Evolutionary conservation across 2,888 invertebrate genomes (phyloP).

Genomic region (Tineola bisselliella): DNA sequence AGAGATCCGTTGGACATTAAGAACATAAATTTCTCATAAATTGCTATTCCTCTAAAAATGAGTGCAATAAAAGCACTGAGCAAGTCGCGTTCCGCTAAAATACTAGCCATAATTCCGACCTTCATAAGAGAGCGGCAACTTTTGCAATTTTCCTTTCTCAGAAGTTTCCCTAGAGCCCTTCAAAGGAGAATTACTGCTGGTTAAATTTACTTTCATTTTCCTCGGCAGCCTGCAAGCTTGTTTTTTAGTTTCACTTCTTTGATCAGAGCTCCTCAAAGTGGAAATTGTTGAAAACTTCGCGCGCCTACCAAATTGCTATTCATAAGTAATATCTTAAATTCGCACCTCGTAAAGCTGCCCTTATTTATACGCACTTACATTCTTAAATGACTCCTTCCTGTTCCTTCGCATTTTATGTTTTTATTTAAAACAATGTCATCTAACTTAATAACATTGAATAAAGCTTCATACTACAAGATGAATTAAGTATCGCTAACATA

Average conservation of each 20-base stretch:
- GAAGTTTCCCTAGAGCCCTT: constrained; percentile 44
- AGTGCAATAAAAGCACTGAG: constrained; percentile 1
- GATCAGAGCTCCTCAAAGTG: constrained; percentile 56
- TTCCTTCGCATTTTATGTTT: background rate
- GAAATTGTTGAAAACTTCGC: constrained; percentile 58
- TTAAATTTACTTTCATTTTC: constrained; percentile 63
- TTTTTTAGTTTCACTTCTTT: constrained; percentile 65
- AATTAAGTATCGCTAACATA: no score
- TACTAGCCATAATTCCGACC: constrained; percentile 41
- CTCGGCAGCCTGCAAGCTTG: constrained; percentile 35
- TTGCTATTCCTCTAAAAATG: constrained; percentile 10
- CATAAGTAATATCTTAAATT: constrained; percentile 55
- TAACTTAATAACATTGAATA: background rate
- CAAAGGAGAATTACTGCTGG: constrained; percentile 63
- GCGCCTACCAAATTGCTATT: constrained; percentile 51
- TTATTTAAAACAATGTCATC: no score
- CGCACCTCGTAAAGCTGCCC: constrained; percentile 35
- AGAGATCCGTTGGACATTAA: background rate
- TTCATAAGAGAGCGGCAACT: constrained; percentile 60
- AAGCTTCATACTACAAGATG: no score
- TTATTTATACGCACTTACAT: constrained; percentile 9
- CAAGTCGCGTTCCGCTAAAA: constrained; percentile 30
- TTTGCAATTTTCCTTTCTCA: constrained; percentile 59
- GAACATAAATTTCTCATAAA: constrained; percentile 9
- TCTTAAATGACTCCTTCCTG: constrained; percentile 2